Evolutionary conservation across 2,797 vertebrate genomes (phyloP).

Genomic region (Holocentrus rufus): DNA sequence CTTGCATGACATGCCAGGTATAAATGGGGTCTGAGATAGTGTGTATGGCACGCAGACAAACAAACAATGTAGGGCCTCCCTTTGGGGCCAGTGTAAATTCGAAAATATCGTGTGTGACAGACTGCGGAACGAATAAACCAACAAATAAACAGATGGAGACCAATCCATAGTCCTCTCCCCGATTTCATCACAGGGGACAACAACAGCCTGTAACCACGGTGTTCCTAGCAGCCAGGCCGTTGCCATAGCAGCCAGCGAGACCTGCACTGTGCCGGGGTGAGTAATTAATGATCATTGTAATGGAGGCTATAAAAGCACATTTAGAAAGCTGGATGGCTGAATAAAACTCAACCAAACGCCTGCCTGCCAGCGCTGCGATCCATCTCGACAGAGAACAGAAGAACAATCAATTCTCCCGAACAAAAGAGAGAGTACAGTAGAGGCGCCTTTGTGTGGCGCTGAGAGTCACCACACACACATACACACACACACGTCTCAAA

Average conservation of each 20-base stretch:
- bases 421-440: conserved; percentile 62
- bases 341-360: conserved; percentile 70
- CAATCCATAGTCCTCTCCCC: too few relatives aligned
- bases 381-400: conserved; percentile 71
- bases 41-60: too few relatives aligned
- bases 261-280: conserved; percentile 54
- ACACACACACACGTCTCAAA: conserved; percentile 6
- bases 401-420: conserved; percentile 76
- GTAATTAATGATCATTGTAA: conserved; percentile 79
- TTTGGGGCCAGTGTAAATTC: too few relatives aligned
- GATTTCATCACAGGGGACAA: neutral
- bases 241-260: conserved; percentile 68
- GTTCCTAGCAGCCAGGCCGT: conserved; percentile 48
- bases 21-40: too few relatives aligned
- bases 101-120: neutral
- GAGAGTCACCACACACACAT: neutral
- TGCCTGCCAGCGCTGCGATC: conserved; percentile 69
- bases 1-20: too few relatives aligned
- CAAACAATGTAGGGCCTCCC: too few relatives aligned
- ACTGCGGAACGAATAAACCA: conserved; percentile 19
- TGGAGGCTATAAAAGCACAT: conserved; percentile 75
- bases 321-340: conserved; percentile 72
- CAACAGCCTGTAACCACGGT: conserved; percentile 36
- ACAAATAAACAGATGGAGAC: neutral
- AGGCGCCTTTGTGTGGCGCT: conserved; percentile 41